Evolutionary conservation across 2,888 invertebrate species (phyloP).

Genomic region (Ophion obscuratus): DNA sequence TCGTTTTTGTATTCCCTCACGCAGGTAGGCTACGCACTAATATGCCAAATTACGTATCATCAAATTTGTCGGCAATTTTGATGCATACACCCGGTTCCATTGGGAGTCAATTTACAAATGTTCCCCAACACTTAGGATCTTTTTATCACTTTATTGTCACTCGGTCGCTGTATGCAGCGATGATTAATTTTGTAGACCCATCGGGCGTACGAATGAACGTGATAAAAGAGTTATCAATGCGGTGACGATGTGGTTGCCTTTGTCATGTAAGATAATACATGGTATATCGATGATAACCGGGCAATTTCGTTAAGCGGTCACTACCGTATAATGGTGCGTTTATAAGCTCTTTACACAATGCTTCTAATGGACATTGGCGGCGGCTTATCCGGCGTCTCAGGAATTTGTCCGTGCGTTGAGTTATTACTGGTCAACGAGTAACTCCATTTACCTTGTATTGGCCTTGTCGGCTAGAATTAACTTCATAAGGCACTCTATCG

Average conservation of each 20-base stretch:
- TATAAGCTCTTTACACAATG: neutral
- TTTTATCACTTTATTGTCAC: too few relatives aligned
- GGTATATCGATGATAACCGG: neutral
- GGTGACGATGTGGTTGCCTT: neutral
- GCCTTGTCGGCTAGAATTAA: too few relatives aligned
- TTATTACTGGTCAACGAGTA: neutral
- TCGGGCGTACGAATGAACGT: neutral
- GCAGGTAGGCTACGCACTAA: neutral
- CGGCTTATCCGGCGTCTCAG: neutral
- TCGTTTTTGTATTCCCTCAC: neutral
- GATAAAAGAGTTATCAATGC: neutral
- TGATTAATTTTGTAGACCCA: neutral
- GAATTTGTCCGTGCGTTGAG: neutral
- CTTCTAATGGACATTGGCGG: neutral
- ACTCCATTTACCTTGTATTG: too few relatives aligned
- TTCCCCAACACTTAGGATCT: too few relatives aligned
- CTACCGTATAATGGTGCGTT: neutral
- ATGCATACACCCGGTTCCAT: neutral
- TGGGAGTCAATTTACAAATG: neutral
- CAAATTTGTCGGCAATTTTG: neutral
- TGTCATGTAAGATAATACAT: neutral
- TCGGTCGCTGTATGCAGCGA: too few relatives aligned
- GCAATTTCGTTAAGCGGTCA: neutral
- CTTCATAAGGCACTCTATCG: too few relatives aligned
- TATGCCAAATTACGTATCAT: neutral